Evolutionary conservation across 2,113 vertebrate species (phyloP), one percentile per base, ranked within the genome.

Genomic region (Monopterus albus): DNA sequence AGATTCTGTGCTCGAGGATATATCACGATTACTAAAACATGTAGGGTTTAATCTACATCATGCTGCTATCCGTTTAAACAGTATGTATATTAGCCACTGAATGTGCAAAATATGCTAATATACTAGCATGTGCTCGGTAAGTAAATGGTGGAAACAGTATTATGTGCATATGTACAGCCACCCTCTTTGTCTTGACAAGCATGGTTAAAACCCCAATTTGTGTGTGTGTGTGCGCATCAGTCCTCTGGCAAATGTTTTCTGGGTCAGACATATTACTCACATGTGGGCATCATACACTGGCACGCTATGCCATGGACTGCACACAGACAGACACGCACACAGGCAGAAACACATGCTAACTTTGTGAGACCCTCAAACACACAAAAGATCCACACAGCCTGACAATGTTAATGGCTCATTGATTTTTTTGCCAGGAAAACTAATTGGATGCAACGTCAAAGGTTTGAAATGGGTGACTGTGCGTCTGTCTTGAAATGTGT

Each of bases 191-290:
- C 72, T 78, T n/a, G n/a, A 77, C 66, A 43, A 57, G 70, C 15
- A 4, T 61, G 43, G 58, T 84, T 62, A 79, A 81, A 86, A 46
- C 49, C 45, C 28, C 9, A 26, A 15, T 71, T 1, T 59, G 52
- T 20, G 26, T 61, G 51, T 47, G 61, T 55, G 55, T 49, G 47
- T 43, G 66, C 36, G 66, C 50, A 72, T 81, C 72, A 39, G 51
- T 85, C 85, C 87, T 72, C 66, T 9, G 85, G 88, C 80, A 70
- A 85, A 80, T 59, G 51, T 38, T 83, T 90, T 89, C 84, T 91
- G 76, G 87, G 87, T 89, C 87, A 89, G 75, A 86, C 79, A 72
- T 63, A 81, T 67, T 82, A 82, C 72, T 78, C 57, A 74, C 72
- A 72, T 66, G 82, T 76, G 81, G 73, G 74, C 82, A 85, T 56